Conservation (phyloP, 2,888 invertebrate species). For the Chrysomela aeneicollis region DNA sequence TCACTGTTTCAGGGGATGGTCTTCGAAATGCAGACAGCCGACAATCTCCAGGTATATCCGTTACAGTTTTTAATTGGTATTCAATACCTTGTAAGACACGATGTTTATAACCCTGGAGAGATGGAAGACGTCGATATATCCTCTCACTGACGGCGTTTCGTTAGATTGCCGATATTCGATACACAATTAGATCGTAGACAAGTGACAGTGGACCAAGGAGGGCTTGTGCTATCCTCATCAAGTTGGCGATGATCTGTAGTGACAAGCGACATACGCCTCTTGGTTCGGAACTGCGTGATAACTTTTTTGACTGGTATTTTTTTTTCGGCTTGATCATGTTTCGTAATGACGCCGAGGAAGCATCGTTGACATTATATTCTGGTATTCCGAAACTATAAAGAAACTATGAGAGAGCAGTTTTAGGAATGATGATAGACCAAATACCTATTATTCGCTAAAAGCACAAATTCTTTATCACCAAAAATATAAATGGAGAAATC, state of each 20-base stretch:
- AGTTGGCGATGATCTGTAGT: slow-evolving; percentile 22
- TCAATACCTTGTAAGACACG: slow-evolving; percentile 52
- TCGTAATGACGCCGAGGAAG: neutral
- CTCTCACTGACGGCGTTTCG: slow-evolving; percentile 23
- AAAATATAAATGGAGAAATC: too few relatives aligned
- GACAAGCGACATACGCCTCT: slow-evolving; percentile 28
- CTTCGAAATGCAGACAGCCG: slow-evolving; percentile 12
- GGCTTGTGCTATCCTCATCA: slow-evolving; percentile 16
- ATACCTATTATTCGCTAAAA: too few relatives aligned
- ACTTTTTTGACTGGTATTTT: slow-evolving; percentile 16
- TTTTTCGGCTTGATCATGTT: slow-evolving; percentile 11
- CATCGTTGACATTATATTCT: neutral
- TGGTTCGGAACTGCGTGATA: slow-evolving; percentile 23
- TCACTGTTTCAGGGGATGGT: slow-evolving; percentile 21
- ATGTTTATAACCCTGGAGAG: slow-evolving; percentile 47
- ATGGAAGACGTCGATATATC: slow-evolving; percentile 30
- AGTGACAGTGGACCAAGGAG: slow-evolving; percentile 31
- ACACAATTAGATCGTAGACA: slow-evolving; percentile 37
- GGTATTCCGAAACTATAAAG: too few relatives aligned
- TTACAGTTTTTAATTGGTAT: slow-evolving; percentile 54
- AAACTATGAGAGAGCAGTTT: neutral
- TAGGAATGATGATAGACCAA: too few relatives aligned
- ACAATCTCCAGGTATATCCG: slow-evolving; percentile 48
- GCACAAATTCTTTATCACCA: too few relatives aligned
- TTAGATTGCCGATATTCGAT: slow-evolving; percentile 34